Evolutionary conservation across 1,140 invertebrate species (phyloP).

Genomic region (Campoletis sonorensis): DNA sequence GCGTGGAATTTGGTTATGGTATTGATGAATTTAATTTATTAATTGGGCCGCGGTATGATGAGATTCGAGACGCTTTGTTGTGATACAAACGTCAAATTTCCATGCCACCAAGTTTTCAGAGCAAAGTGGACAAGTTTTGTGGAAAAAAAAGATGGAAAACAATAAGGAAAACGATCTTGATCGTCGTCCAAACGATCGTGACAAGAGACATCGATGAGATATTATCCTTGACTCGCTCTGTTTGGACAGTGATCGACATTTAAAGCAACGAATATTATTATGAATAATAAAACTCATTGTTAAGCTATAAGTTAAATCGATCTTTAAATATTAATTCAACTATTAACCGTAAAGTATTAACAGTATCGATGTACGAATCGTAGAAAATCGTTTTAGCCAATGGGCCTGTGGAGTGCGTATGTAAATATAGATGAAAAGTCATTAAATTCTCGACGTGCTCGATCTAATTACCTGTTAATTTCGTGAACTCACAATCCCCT

Average conservation of each 20-base stretch:
- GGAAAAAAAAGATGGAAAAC: slow-evolving; percentile 27
- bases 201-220: not conserved
- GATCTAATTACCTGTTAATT: not conserved
- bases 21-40: slow-evolving; percentile 64
- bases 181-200: slow-evolving; percentile 53
- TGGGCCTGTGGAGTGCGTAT: slow-evolving; percentile 27
- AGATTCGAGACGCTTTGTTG: slow-evolving; percentile 28
- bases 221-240: slow-evolving; percentile 2
- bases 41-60: slow-evolving; percentile 54
- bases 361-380: slow-evolving; percentile 48
- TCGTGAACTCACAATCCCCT: slow-evolving; percentile 7
- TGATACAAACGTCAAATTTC: slow-evolving; percentile 13
- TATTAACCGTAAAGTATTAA: slow-evolving; percentile 57
- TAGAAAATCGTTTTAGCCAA: slow-evolving; percentile 41
- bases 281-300: slow-evolving; percentile 33
- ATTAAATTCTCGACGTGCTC: slow-evolving; percentile 24
- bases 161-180: slow-evolving; percentile 49
- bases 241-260: slow-evolving; percentile 56
- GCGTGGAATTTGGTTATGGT: slow-evolving; percentile 51
- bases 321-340: slow-evolving; percentile 43
- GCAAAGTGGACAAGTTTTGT: not conserved
- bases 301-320: slow-evolving; percentile 28
- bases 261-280: slow-evolving; percentile 32
- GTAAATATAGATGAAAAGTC: slow-evolving; percentile 34
- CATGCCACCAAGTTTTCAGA: not conserved